Evolutionary conservation across 2,113 vertebrate species (phyloP), one percentile per base, ranked within the genome.

Genomic region (Oostethus manadensis): DNA sequence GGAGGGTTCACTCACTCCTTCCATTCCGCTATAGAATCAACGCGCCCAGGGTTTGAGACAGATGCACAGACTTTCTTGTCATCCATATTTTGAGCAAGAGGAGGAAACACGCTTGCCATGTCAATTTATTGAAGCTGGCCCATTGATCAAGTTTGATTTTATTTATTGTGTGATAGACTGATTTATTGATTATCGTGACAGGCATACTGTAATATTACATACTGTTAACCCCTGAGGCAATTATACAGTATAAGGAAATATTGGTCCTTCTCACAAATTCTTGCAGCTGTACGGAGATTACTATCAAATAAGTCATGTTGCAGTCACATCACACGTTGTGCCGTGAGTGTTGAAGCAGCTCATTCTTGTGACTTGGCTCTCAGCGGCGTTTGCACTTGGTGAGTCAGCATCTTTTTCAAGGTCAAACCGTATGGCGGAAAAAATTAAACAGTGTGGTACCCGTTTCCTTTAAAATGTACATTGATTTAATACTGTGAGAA

Each of bases 341-440:
- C 17, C 23, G n/a, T 29, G 23, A 8, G 16, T 17, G 15, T 35
- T 35, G 17, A 53, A 73, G 64, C 57, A 46, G 53, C 43, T 48
- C 66, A 10, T 67, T 66, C 58, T 73, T 50, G 67, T 50, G 76
- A 73, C 77, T 77, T 47, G 56, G 70, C 69, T 58, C 44, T 63
- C 62, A 58, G 64, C 64, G 51, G 73, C 74, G 50, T 74, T 74
- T 69, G 70, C 78, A 75, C 69, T 76, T 84, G 76, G 58, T 84
- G 79, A 86, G 66, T 86, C 81, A 74, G 76, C 82, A 66, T 81
- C 78, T 56, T 59, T 82, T 64, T 82, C 80, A 86, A 87, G 86
- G 83, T 82, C 82, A 83, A 74, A 61, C 58, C 60, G 60, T 60
- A 62, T 62, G 43, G 58, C 33, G 54, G 45, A 48, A 57, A 62